Base-by-base conservation (phyloP, 1,140 invertebrate genomes). In the Drosophila bocqueti region DNA sequence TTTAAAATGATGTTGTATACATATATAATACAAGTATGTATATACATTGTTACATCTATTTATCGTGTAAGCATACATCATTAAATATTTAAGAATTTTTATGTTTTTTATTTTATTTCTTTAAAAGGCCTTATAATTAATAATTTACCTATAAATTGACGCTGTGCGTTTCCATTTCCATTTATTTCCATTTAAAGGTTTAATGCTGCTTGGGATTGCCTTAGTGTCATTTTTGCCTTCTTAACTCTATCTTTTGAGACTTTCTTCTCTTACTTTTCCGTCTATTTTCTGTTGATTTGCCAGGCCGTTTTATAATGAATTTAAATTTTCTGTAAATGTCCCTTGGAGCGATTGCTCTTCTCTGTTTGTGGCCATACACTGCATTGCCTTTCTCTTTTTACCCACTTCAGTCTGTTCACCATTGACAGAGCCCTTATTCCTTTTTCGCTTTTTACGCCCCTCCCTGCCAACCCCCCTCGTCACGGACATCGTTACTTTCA, bases 401-500 rank as follows among this genome's bases (percentile, higher is more conserved):
- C 52, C 8, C 24, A 24, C 24, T 24, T 3, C 24, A 24, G 24
- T 24, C 54, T 24, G 8, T 16, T 5, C 4, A 7, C 15, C 52
- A 55, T 55, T 6, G 52, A 38, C 34, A 38, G 21, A 0, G 9
- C 0, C n/a, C 13, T 36, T 40, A 18, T 45, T 54, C 13, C 18
- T 18, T 57, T 63, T n/a, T 24, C 29, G 16, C 6, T 55, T 29
- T 45, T 36, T 43, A 62, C 43, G 45, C 11, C 18, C 18, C 52
- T 21, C 50, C 36, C 45, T 60, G 40, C 24, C 24, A 7, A 6
- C 8, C 40, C 36, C 13, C 18, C 5, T 36, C 15, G 24, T 40
- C 64, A 62, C 58, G 74, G 47, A 73, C 49, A 50, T 82, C 60
- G 80, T 74, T 78, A 74, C 68, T 65, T 82, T 82, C 80, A 78